phyloP scores from a whole-genome alignment of 2,888 invertebrate genomes.

The Synanthedon vespiformis region DNA sequence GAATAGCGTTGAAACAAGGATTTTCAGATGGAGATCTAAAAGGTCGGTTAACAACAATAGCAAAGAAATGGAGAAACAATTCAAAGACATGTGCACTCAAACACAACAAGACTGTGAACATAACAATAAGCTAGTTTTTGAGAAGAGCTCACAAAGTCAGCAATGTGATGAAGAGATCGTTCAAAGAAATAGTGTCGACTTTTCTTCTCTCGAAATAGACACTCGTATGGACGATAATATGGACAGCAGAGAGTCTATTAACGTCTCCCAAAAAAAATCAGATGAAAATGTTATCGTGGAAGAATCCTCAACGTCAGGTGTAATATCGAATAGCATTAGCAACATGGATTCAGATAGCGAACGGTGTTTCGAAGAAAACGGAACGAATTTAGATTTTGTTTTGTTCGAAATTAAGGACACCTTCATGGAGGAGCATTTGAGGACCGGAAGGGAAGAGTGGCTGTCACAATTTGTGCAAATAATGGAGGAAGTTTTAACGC shows the following conservation, averaged over 20 bases:
- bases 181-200: neutral
- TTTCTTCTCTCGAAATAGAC: neutral
- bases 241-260: slow-evolving; percentile 9
- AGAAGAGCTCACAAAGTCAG: neutral
- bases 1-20: neutral
- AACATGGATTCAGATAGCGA: slow-evolving; percentile 17
- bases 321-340: slow-evolving; percentile 23
- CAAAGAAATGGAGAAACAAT: no score
- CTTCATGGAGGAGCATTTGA: slow-evolving; percentile 35
- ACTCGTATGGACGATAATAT: neutral
- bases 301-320: slow-evolving; percentile 19
- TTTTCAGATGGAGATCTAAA: neutral
- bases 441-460: slow-evolving; percentile 43
- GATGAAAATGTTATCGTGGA: neutral
- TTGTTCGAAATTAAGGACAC: slow-evolving; percentile 34
- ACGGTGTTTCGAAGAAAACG: slow-evolving; percentile 2
- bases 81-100: neutral
- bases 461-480: slow-evolving; percentile 47
- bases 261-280: neutral
- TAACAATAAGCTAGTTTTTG: neutral
- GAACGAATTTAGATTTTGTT: slow-evolving; percentile 10
- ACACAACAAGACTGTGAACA: neutral
- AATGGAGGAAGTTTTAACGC: slow-evolving; percentile 50
- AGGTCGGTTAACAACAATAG: neutral
- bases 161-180: neutral